Evolutionary conservation across 2,888 invertebrate species (phyloP).

Genomic region (Chrysolina americana): DNA sequence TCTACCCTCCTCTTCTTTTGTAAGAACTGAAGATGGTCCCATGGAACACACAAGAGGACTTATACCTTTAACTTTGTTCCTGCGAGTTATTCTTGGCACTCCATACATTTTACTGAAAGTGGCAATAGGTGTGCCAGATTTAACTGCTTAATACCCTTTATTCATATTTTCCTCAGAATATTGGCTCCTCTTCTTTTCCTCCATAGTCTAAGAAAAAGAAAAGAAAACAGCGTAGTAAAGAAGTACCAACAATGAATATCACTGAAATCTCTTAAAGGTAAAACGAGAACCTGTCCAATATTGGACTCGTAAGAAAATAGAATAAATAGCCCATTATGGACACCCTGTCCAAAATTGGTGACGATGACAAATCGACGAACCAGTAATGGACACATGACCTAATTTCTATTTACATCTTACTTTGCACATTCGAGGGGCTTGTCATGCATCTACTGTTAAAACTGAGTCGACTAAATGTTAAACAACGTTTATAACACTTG

Average conservation of each 20-base stretch:
- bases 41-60: no score
- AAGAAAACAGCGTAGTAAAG: not conserved
- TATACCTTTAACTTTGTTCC: no score
- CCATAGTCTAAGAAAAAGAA: not conserved
- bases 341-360: slow-evolving; percentile 1
- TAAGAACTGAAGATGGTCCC: no score
- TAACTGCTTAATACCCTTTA: not conserved
- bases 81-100: no score
- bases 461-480: not conserved
- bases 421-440: not conserved
- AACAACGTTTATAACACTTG: not conserved
- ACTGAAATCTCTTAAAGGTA: not conserved
- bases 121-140: not conserved
- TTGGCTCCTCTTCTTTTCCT: not conserved
- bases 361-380: not conserved
- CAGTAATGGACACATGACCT: slow-evolving; percentile 8
- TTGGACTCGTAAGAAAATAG: not conserved
- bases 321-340: not conserved
- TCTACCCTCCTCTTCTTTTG: no score
- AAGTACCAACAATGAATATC: slow-evolving; percentile 5
- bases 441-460: not conserved
- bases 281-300: no score
- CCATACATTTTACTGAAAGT: not conserved
- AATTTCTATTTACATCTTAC: not conserved
- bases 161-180: not conserved